Base-by-base conservation (phyloP, 2,113 vertebrate genomes). In the Cryptomyrus ogoouensis region DNA sequence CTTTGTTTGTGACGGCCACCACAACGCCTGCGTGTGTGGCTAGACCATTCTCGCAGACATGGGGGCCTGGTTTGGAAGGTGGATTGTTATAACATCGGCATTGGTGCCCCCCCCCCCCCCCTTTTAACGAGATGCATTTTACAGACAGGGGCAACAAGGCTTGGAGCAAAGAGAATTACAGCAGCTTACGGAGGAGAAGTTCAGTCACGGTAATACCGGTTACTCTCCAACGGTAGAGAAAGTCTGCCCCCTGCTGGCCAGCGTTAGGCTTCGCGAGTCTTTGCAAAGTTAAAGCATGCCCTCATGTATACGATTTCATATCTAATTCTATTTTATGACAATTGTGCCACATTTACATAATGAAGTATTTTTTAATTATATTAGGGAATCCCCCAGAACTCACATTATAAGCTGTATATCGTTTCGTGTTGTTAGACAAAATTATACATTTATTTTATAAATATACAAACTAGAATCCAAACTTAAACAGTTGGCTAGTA, bases 201-300 rank as follows among this genome's bases (percentile, higher is more conserved):
- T 93, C 90, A 92, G 89, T n/a, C 6, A 49, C 21, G 47, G 50
- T 50, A 86, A 91, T 49, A 17, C 9, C 86, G 19, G 58, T 90
- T 89, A 27, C 0, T 83, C 83, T 89, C 89, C 90, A 94, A 93
- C 91, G 92, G 93, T 95, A 94, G 95, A 95, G 95, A 95, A 95
- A 96, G 95, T 90, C 96, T 96, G 95, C 96, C 96, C 95, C 94
- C 96, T 95, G 94, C 95, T 95, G 96, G 66, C 56, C 70, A 4
- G 19, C 39, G 31, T 77, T 52, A 9, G 50, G 77, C 24, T 47
- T 49, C 15, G 44, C 13, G 5, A 49, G 39, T 44, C 21, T 17
- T 87, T 53, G 49, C 27, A 17, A 17, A 85, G 15, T 46, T 49
- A 85, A 47, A 47, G 19, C 17, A 85, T 49, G 24, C 17, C 13